Base-by-base conservation (phyloP, 2,888 invertebrate species). In the Orthonychiurus folsomi region DNA sequence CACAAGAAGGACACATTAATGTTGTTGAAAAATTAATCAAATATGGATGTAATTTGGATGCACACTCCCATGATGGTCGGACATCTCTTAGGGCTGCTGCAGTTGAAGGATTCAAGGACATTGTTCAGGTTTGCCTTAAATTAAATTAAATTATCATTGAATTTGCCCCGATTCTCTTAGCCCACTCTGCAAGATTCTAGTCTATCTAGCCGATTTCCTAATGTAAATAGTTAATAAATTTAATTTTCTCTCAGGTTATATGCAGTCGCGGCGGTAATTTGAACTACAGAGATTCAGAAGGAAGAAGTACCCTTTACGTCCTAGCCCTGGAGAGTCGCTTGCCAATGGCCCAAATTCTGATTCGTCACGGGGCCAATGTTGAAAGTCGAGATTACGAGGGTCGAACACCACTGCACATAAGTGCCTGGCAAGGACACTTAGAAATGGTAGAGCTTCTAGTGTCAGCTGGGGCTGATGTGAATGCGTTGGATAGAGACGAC, bases 391-490 rank as follows among this genome's bases (percentile, higher is more conserved):
- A 95, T 76, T 85, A 87, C 3, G 94, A 95, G 85, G 93, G 92
- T 23, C 84, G 93, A 48, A 92, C 93, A 0, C 89, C 93, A 0
- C 78, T 93, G 15, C 93, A 93, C 25, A 93, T 93, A 1, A 88
- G 90, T 2, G 85, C 92, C 15, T 93, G 93, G 92, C 94, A 95
- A 76, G 95, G 94, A 0, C 94, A 96, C 75, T 84, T 86, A 0
- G 92, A 93, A 68, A 92, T 94, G 89, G 93, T 93, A 0, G 86
- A 88, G 66, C 78, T 93, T 28, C 80, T 95, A 26, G 82, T 95
- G 57, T 82, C 85, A 78, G 89, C 88, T n/a, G 85, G 86, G 60
- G 93, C 93, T 1, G 83, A 85, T 73, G 89, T 93, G 1, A 92
- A 95, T 76, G 90, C 90, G 0, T 85, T 87, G 67, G 93, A 93